Base-by-base conservation (phyloP, 2,113 vertebrate genomes). In the Albula glossodonta region DNA sequence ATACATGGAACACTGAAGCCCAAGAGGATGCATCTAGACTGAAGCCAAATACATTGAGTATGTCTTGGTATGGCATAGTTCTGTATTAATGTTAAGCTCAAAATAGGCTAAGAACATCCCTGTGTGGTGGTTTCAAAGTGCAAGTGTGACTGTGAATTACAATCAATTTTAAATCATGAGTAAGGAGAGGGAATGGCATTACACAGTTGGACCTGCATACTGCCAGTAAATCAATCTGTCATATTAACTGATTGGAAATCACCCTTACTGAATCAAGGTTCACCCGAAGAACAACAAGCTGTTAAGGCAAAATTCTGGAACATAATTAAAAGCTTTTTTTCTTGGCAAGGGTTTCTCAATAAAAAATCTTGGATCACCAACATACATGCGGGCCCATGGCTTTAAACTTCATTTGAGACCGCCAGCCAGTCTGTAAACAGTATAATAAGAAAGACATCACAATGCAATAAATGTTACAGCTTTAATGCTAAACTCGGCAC, bases 381-480 rank as follows among this genome's bases (percentile, higher is more conserved):
- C 70, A 74, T 31, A 70, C 17, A 70, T 70, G n/a, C n/a, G 25
- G 70, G n/a, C 31, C 70, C n/a, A 10, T 74, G 70, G 8, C 70
- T 74, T 74, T 74, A 31, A 74, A 74, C 70, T 74, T 74, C 70
- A 74, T 31, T 74, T n/a, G 70, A 74, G 22, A n/a, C 70, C 70
- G 22, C n/a, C 70, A 74, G 70, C 22, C 25, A 74, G 70, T 74
- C 70, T 25, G 70, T 31, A 74, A 74, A 74, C 70, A 31, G n/a
- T n/a, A 31, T 31, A 74, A 74, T 74, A 74, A 74, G 70, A 74
- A 74, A 22, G 22, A 74, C 70, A 74, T 74, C 70, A 31, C 19
- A 74, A 74, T 31, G 70, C 70, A 74, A 74, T 74, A 31, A 74
- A 9, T 74, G n/a, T 74, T 74, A 31, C n/a, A 74, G 70, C n/a